phyloP scores from a whole-genome alignment of 2,797 vertebrate genomes.

The Fistularia commersonii region DNA sequence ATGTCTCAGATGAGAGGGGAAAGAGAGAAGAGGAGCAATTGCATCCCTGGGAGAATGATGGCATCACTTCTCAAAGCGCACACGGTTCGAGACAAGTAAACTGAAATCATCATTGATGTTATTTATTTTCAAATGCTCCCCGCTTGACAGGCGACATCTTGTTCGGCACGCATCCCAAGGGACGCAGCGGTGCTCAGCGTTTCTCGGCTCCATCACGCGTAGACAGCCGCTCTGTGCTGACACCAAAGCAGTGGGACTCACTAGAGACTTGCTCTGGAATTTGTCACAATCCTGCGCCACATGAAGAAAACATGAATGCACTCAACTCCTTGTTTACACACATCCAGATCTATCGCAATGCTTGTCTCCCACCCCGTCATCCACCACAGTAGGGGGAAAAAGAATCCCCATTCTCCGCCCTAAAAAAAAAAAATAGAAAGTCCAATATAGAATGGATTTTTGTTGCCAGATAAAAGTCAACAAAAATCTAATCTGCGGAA shows the following conservation, averaged over 20 bases:
- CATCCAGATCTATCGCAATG: constrained; percentile 71
- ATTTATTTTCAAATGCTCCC: constrained; percentile 82
- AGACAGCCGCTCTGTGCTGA: constrained; percentile 74
- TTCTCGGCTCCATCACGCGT: constrained; percentile 68
- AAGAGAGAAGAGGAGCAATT: constrained; percentile 38
- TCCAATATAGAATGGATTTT: constrained; percentile 38
- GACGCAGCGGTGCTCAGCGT: constrained; percentile 62
- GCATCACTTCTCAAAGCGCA: constrained; percentile 77
- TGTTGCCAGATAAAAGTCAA: constrained; percentile 51
- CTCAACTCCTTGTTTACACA: constrained; percentile 76
- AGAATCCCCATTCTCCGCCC: constrained; percentile 44
- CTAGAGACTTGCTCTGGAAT: constrained; percentile 77
- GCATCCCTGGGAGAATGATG: constrained; percentile 72
- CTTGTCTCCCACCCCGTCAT: constrained; percentile 68
- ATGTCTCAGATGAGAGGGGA: constrained; percentile 46
- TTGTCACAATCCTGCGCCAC: constrained; percentile 75
- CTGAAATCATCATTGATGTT: constrained; percentile 83
- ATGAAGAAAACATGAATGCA: constrained; percentile 67
- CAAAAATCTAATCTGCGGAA: constrained; percentile 47
- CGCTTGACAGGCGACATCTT: constrained; percentile 84
- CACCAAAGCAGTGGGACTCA: constrained; percentile 77
- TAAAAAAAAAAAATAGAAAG: constrained; percentile 32
- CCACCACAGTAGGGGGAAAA: constrained; percentile 49
- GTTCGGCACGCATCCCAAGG: constrained; percentile 75
- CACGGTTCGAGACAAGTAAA: constrained; percentile 77